Evolutionary conservation across 2,797 vertebrate species (phyloP), one percentile per base, ranked within the genome.

Genomic region (Astyanax mexicanus): DNA sequence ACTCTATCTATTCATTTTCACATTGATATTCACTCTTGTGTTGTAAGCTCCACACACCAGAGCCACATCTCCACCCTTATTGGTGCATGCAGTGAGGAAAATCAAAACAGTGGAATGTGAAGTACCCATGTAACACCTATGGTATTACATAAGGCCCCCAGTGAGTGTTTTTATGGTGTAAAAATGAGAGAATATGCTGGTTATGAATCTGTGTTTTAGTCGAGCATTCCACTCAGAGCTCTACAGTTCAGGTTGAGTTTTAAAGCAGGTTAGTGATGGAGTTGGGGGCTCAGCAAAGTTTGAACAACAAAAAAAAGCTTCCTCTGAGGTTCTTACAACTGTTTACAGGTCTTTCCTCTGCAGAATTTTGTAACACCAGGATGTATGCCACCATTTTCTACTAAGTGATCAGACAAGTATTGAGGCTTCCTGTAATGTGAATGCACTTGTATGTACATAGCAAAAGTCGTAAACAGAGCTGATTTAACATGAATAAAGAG

Each of bases 381-480:
- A 52, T 60, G 49, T 57, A 74, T 61, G 52, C 68, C 81, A 80
- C 52, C 78, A 77, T 84, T 80, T 80, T 85, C 72, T 86, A 79
- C 81, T 29, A 61, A 54, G 23, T 78, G 67, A 54, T 40, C 10
- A 45, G 6, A 52, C 51, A 58, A 49, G 29, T 86, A 83, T 88
- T 84, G 82, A 84, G 85, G 78, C 73, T 81, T 87, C 80, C 87
- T 87, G 83, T 91, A 80, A 79, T 84, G 77, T 80, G 83, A 85
- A 84, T 80, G 78, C 87, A 90, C 85, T 78, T 86, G 84, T 86
- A 85, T 93, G 90, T 93, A 92, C 84, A 93, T 92, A 91, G 75
- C 73, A 80, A 66, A 79, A 75, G 49, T 77, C 78, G 79, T 76
- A 83, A n/a, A 74, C 51, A 85, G 77, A 89, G 82, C 80, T 79